Percentiles rank a stretch among this genome's conserved stretches.
Evolutionary conservation across 1,140 invertebrate genomes (phyloP).

Genomic region (Lerema accius): DNA sequence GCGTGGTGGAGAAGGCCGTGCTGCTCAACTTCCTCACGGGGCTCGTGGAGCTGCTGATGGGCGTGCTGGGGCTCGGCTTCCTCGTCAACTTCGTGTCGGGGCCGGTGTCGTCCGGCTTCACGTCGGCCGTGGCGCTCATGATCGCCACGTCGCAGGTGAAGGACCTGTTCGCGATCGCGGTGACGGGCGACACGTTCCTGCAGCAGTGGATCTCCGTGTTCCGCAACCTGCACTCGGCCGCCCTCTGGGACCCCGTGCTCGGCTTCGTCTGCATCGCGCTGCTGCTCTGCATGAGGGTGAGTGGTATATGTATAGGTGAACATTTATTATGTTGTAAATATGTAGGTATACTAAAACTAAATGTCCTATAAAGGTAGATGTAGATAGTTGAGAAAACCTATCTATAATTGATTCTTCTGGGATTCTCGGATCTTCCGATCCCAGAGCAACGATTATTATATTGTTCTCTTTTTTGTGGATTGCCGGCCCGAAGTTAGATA

Average conservation of each 20-base stretch:
- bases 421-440: too few species aligned
- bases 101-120: conserved; percentile 96
- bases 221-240: conserved; percentile 84
- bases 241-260: conserved; percentile 87
- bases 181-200: conserved; percentile 88
- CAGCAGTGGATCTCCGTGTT: conserved; percentile 88
- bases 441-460: too few species aligned
- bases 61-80: conserved; percentile 94
- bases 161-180: conserved; percentile 90
- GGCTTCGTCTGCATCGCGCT: conserved; percentile 89
- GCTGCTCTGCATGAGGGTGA: conserved; percentile 88
- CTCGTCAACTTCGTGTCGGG: conserved; percentile 96
- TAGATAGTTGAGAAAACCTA: too few species aligned
- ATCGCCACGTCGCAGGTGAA: conserved; percentile 95
- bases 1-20: conserved; percentile 89
- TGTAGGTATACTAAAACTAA: too few species aligned
- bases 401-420: too few species aligned
- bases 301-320: too few species aligned
- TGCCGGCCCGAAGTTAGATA: too few species aligned
- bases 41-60: conserved; percentile 92
- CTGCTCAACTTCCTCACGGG: conserved; percentile 92
- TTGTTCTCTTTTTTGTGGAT: too few species aligned
- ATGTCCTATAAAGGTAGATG: too few species aligned
- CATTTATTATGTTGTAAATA: too few species aligned
- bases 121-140: conserved; percentile 95